Conservation (phyloP, 2,113 vertebrate species). For the Sebastes fasciatus region DNA sequence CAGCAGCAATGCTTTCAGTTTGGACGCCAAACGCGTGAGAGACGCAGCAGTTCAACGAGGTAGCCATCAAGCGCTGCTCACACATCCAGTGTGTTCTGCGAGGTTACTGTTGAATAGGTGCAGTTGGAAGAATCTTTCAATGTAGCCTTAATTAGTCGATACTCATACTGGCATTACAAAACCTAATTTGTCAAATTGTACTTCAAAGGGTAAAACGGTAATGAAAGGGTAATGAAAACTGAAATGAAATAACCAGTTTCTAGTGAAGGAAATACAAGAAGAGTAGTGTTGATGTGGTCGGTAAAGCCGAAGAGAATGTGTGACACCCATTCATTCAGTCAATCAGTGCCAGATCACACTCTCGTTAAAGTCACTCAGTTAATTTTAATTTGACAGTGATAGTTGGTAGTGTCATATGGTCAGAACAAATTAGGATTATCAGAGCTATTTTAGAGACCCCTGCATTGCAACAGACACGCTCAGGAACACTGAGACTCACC, state of each 20-base stretch:
- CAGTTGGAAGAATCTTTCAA: background rate
- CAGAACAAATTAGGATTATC: constrained; percentile 34
- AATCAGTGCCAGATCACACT: constrained; percentile 36
- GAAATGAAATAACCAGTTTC: background rate
- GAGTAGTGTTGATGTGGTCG: background rate
- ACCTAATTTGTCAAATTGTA: too few relatives aligned
- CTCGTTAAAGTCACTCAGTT: constrained; percentile 34
- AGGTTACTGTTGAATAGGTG: too few relatives aligned
- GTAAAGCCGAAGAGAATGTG: background rate
- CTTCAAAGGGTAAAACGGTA: background rate
- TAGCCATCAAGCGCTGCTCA: too few relatives aligned
- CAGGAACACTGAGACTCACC: background rate
- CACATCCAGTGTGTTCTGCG: too few relatives aligned
- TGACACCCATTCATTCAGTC: background rate
- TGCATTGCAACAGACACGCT: background rate
- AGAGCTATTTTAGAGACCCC: constrained; percentile 3
- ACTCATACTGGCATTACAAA: background rate
- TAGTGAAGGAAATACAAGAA: background rate
- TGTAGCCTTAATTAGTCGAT: background rate
- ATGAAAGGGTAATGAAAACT: background rate
- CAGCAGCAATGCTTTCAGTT: too few relatives aligned
- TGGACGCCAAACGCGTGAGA: too few relatives aligned
- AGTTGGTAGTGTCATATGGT: constrained; percentile 26
- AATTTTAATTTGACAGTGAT: constrained; percentile 55
- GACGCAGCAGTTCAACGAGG: too few relatives aligned